These are phyloP conservation scores for Lithophane leautieri DNA, from an alignment of 2,888 invertebrate genomes.

Conservation along the genomic window DNA sequence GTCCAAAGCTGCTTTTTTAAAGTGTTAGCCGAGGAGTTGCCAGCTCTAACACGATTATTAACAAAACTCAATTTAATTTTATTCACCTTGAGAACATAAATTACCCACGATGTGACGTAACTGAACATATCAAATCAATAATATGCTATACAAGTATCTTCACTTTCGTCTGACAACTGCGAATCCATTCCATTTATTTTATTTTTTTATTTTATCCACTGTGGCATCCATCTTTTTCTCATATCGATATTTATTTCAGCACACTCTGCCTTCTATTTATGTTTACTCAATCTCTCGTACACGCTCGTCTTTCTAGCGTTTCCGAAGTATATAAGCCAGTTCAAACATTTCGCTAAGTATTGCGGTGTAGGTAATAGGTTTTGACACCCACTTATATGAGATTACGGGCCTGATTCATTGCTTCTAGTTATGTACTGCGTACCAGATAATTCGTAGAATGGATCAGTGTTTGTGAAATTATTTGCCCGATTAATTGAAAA, in stretches of 20 bases:
- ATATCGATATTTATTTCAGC: constrained; percentile 40
- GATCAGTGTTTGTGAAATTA: not conserved
- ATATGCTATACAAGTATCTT: not conserved
- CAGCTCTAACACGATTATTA: too few relatives aligned
- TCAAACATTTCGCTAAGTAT: constrained; percentile 18
- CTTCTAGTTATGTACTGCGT: not conserved
- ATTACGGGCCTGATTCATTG: not conserved
- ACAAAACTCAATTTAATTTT: not conserved
- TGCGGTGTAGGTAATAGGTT: not conserved
- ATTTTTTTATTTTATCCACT: constrained; percentile 40
- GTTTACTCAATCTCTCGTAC: constrained; percentile 16
- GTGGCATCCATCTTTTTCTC: constrained; percentile 36
- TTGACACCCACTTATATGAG: not conserved
- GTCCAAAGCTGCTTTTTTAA: not conserved
- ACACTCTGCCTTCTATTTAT: constrained; percentile 27
- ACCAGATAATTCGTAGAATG: not conserved
- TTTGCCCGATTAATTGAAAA: not conserved
- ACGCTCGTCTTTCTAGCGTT: constrained; percentile 16
- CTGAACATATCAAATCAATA: not conserved
- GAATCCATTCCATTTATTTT: constrained; percentile 28
- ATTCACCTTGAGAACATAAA: too few relatives aligned
- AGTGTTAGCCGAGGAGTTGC: not conserved
- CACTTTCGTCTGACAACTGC: not conserved
- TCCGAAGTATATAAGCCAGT: not conserved
- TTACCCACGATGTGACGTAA: too few relatives aligned